Base-by-base conservation (phyloP, 1,140 invertebrate species). In the Dinoponera quadriceps region DNA sequence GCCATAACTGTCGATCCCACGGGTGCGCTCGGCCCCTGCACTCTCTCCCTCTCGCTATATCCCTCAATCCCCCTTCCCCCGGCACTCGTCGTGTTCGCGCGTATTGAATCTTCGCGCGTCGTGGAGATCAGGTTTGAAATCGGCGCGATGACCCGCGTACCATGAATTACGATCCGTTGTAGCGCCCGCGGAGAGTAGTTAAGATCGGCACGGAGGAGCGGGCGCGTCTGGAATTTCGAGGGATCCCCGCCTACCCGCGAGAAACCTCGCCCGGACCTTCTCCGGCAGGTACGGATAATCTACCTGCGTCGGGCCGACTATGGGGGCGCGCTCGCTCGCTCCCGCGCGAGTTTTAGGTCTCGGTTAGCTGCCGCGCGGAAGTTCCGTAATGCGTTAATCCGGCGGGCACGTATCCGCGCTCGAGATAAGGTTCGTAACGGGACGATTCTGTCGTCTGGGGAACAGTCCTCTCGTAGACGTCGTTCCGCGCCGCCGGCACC, bases 361-460 rank as follows among this genome's bases (percentile, higher is more conserved):
- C 80, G 88, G 87, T 91, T 89, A 88, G 91, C 91, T 91, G 73
- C 89, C 88, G 85, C 88, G 85, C 86, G 88, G 90, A 94, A 94
- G 91, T 94, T 93, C 91, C 90, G 92, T 92, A 94, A 94, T 92
- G 92, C 92, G 92, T 92, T 94, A 94, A 93, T 93, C 90, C 89
- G 90, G 84, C 88, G 90, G 86, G 88, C 91, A 91, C 91, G 90
- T 90, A 90, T 90, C 88, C 86, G 60, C 66, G 82, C 60, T 81
- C 72, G 83, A 90, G 90, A 91, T 91, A 91, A 91, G 89, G 82
- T 85, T 85, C 69, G 85, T 89, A 85, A 87, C 77, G 83, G 80
- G 73, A 38, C 49, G 72, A 87, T 85, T 85, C 86, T 71, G 78
- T 82, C 84, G 57, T 80, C 74, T 3, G 25, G 57, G 71, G 20